A percentile compares a stretch with the other conserved stretches of the same genome.
Conservation (phyloP, 2,113 vertebrate species). For the Turdus rufiventris region DNA sequence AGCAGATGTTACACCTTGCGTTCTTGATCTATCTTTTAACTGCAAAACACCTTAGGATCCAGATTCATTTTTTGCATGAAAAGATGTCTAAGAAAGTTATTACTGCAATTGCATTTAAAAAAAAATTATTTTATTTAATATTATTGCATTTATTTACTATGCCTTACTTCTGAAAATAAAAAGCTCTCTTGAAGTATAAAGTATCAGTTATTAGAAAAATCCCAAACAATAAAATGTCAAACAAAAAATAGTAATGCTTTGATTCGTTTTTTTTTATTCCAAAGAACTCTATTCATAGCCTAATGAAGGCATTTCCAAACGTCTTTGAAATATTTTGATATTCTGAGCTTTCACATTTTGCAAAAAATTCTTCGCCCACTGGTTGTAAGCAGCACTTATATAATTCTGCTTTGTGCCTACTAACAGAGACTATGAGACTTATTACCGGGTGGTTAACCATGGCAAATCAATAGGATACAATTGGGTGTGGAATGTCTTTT, state of each 20-base stretch:
- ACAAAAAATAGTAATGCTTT: not conserved
- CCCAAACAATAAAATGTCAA: not conserved
- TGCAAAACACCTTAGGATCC: not conserved
- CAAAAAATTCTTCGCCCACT: not conserved
- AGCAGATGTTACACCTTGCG: not conserved
- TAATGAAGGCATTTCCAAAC: not conserved
- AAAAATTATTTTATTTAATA: not conserved
- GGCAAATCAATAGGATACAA: slow-evolving; percentile 53
- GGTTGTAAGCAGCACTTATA: not conserved
- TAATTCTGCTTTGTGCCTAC: slow-evolving; percentile 2
- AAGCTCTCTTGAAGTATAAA: not conserved
- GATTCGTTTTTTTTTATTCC: not conserved
- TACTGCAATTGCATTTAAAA: rapidly evolving
- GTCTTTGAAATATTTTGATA: not conserved
- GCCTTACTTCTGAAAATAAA: not conserved
- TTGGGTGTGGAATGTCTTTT: not conserved
- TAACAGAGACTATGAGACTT: not conserved
- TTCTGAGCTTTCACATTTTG: not conserved
- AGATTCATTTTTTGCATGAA: not conserved
- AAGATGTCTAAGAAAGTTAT: not conserved
- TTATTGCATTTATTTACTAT: not conserved
- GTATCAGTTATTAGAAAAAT: not conserved
- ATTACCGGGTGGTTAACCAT: slow-evolving; percentile 22
- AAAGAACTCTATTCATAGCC: not conserved
- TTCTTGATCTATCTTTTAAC: not conserved